Base-by-base conservation (phyloP, 2,113 vertebrate species). In the Lepus europaeus region DNA sequence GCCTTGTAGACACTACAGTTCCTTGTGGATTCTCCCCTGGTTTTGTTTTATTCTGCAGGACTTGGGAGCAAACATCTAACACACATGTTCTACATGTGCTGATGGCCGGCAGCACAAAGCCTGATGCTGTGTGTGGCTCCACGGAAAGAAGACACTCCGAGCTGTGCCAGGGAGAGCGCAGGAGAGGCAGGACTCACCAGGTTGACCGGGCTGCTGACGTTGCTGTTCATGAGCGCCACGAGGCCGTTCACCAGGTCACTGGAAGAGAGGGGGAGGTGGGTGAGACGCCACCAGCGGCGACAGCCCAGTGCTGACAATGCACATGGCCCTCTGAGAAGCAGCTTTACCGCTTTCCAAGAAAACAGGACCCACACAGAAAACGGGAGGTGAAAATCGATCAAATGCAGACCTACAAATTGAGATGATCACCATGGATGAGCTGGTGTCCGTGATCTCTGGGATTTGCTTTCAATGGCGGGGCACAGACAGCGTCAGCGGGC, bases 191-290 rank as follows among this genome's bases (percentile, higher is more conserved):
- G 4, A 98, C 99, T 99, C 97, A 99, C 99, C 99, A 99, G 98
- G 97, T 99, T 99, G 95, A 99, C 99, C 2, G 99, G 99, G 97
- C 99, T 99, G 98, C 99, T 99, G 97, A 99, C 99, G 39, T 99
- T 99, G 96, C 99, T 99, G 98, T 99, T 99, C 99, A 99, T 99
- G 98, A 99, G 96, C 0, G 99, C 97, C 97, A 99, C 99, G 68
- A 99, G 98, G 22, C 99, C 99, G 0, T 99, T 99, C 93, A 99
- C 99, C 96, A 99, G 99, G 93, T 99, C 99, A 49, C 99, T 99
- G 90, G 9, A 91, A 98, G 13, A 97, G 96, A 96, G 90, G 25
- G 2, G 64, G 94, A 90, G 49, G 83, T 45, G 27, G 61, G 77
- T 88, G 95, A 87, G 96, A 59, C 0, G 17, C 31, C 4, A 27